Percentiles rank a stretch among this genome's conserved stretches.
Evolutionary conservation across 2,113 vertebrate species (phyloP).

Genomic region (Trogon melanurus): DNA sequence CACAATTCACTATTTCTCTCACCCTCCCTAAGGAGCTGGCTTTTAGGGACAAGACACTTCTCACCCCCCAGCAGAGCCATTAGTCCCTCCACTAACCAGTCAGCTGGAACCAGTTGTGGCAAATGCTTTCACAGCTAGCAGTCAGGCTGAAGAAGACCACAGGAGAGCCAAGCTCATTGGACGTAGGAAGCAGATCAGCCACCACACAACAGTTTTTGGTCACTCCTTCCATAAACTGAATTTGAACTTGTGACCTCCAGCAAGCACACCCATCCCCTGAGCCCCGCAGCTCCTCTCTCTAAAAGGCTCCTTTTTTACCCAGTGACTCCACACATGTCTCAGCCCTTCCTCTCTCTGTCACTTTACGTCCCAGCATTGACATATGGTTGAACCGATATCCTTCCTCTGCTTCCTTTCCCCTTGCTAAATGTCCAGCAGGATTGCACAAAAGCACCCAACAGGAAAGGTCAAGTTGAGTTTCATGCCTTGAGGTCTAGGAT

Average conservation of each 20-base stretch:
- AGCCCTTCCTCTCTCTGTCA: constrained; percentile 63
- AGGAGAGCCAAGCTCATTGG: neutral
- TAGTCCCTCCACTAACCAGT: neutral
- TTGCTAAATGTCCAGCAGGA: constrained; percentile 77
- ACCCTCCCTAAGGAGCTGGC: neutral
- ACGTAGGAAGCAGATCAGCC: neutral
- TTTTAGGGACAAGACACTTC: neutral
- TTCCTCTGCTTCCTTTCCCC: constrained; percentile 76
- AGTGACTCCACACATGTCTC: constrained; percentile 16
- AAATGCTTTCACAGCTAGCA: neutral
- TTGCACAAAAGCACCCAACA: constrained; percentile 72
- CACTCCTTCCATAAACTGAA: neutral
- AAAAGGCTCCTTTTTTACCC: constrained; percentile 40
- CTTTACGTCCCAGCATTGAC: constrained; percentile 53
- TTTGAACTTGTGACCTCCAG: constrained; percentile 34
- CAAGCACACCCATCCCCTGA: neutral
- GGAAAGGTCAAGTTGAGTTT: constrained; percentile 81
- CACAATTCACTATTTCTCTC: neutral
- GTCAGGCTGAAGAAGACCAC: neutral
- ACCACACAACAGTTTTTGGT: neutral
- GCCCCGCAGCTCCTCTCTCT: neutral
- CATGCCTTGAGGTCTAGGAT: constrained; percentile 79
- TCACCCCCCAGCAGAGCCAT: neutral
- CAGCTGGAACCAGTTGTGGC: neutral
- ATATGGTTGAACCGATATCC: constrained; percentile 71